Evolutionary conservation across 2,797 vertebrate genomes (phyloP), one percentile per base, ranked within the genome.

Genomic region (Micropoecilia bifurca): DNA sequence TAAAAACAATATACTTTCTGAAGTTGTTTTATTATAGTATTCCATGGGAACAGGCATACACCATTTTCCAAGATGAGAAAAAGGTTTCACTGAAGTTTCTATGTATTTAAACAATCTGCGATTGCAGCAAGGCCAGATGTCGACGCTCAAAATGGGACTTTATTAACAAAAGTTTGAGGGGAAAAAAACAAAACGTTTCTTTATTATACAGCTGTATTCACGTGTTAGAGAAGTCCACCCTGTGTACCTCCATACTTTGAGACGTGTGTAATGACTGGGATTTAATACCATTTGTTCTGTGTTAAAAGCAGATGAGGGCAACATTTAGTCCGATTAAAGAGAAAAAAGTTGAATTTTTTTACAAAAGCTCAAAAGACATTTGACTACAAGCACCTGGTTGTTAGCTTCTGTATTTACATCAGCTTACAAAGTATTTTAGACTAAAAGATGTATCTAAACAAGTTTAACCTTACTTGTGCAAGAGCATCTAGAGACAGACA

Each of bases 1-100:
- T 69, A 48, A 20, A 81, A 48, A 89, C 76, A 73, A 61, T 45
- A 14, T 6, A 77, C 9, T 1, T 78, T 88, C 91, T 91, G 47
- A 85, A 79, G 85, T 80, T 68, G 87, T 83, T 91, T 94, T 93
- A 94, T 93, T 94, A 91, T 90, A 88, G 78, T 96, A 96, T 96
- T 96, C 96, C 96, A 96, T 96, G 95, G 96, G 96, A 96, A 96
- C 95, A 95, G 93, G 90, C 91, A 90, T 90, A 94, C 92, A 95
- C 87, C 90, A 94, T 95, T 96, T 95, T 95, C 91, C 92, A 95
- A 94, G 90, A 94, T 91, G 92, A 91, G 93, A 96, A 96, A 63
- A 95, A 93, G 87, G 76, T 89, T 93, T 88, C 78, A 90, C 74
- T 92, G 89, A 90, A 92, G 92, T 89, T 90, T 93, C 95, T 92